Percentiles rank a stretch among this genome's conserved stretches.
These are phyloP conservation scores for Electrona antarctica DNA, from an alignment of 2,113 vertebrate species.

Conservation along the genomic window DNA sequence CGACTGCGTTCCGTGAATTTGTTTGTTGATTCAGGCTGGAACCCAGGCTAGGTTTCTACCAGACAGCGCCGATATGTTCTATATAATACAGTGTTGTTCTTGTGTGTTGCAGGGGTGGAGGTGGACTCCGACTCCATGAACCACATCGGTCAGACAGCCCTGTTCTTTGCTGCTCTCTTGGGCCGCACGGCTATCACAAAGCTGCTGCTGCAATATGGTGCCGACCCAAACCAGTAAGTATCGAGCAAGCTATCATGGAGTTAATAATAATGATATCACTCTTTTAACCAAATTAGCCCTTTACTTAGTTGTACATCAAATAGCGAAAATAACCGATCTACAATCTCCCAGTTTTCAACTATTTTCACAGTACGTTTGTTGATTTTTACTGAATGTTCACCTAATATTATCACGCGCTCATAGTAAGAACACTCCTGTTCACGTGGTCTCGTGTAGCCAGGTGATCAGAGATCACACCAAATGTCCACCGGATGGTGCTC, in stretches of 20 bases:
- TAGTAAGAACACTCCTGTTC: too few species aligned
- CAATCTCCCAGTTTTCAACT: too few species aligned
- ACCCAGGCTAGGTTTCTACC: background rate
- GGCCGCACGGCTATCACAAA: conserved; percentile 78
- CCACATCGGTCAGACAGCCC: conserved; percentile 82
- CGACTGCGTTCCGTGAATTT: too few species aligned
- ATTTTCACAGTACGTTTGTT: too few species aligned
- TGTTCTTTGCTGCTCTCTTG: conserved; percentile 83
- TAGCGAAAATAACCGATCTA: too few species aligned
- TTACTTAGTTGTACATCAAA: too few species aligned
- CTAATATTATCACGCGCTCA: too few species aligned
- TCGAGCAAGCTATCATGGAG: background rate
- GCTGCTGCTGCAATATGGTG: conserved; percentile 82
- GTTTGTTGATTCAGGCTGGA: background rate
- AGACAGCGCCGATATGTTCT: background rate
- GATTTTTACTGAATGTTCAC: too few species aligned
- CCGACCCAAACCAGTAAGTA: conserved; percentile 86
- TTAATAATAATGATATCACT: background rate
- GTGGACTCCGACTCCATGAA: conserved; percentile 83
- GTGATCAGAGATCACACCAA: too few species aligned
- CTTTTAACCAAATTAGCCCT: too few species aligned
- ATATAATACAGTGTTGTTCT: background rate
- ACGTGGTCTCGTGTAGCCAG: too few species aligned
- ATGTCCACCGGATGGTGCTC: too few species aligned
- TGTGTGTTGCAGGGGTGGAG: conserved; percentile 70